Evolutionary conservation across 2,888 invertebrate species (phyloP), one percentile per base, ranked within the genome.

Genomic region (Chrysolina haemoptera): DNA sequence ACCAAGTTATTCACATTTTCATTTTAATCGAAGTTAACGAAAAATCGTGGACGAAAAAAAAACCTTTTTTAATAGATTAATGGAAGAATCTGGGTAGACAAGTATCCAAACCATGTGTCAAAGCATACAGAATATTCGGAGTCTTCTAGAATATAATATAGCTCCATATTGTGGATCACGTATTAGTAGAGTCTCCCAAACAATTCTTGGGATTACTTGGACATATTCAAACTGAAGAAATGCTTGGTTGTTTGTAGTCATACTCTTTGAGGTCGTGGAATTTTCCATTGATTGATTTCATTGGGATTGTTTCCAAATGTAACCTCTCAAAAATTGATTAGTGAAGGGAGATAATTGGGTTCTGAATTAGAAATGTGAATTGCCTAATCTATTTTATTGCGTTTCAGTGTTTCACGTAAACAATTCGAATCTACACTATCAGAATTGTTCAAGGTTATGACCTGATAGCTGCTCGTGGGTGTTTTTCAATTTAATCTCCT

Each of bases 221-320:
- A n/a, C 9, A 18, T 12, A 48, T 55, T 48, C n/a, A 6, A 27
- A 53, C 18, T 4, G 41, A 50, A 55, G n/a, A 43, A 20, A 40
- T 41, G 43, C 43, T 55, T 70, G 53, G 65, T 9, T 59, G 62
- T 35, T n/a, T 66, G 71, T 71, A 66, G 43, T 63, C 27, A 50
- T 35, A 55, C 12, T 12, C 14, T 43, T 35, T n/a, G 35, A 53
- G 48, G 46, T 65, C 55, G 22, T 35, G 43, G 71, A 66, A 62
- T 71, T 71, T 71, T 71, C 71, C 71, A 71, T 59, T 53, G 67
- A 65, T 46, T 67, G 66, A 53, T 67, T 67, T 59, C 35, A 41
- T 40, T 53, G 65, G 8, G 62, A 59, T 14, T 14, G 10, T 22
- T 12, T 8, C 12, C n/a, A 12, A n/a, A n/a, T 59, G 27, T 14